Evolutionary conservation across 2,888 invertebrate species (phyloP).

Genomic region (Pandemis heparana): DNA sequence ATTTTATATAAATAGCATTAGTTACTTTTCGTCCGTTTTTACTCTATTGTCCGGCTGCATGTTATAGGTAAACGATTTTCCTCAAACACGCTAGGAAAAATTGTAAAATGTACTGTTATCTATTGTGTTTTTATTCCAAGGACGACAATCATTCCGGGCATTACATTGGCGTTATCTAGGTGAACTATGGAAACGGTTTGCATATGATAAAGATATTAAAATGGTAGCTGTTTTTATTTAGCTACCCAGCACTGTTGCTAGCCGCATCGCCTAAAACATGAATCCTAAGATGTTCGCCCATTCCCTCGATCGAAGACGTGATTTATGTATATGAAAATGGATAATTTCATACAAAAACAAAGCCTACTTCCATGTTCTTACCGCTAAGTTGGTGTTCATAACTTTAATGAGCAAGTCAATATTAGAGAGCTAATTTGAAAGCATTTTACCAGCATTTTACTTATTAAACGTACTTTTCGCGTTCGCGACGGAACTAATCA

Average conservation of each 20-base stretch:
- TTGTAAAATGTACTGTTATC: conserved; percentile 38
- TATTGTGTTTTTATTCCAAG: conserved; percentile 36
- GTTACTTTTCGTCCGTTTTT: background rate
- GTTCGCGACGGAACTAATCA: conserved; percentile 19
- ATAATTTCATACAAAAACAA: no score
- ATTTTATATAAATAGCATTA: background rate
- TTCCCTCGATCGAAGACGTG: no score
- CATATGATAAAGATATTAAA: background rate
- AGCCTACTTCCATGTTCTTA: no score
- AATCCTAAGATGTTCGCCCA: no score
- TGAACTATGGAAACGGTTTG: conserved; percentile 18
- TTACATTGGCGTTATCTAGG: conserved; percentile 38
- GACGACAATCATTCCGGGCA: conserved; percentile 30
- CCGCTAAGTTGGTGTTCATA: background rate
- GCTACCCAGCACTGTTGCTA: no score
- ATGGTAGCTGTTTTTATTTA: background rate
- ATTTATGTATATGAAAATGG: no score
- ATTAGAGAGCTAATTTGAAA: conserved; percentile 1
- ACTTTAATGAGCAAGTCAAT: background rate
- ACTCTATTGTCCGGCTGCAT: background rate
- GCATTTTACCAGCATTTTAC: conserved; percentile 13
- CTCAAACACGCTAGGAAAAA: conserved; percentile 22
- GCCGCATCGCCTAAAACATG: no score
- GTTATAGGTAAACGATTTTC: background rate
- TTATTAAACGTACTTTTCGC: conserved; percentile 15